Percentiles rank a stretch among this genome's conserved stretches.
Evolutionary conservation across 2,113 vertebrate genomes (phyloP).

Genomic region (Neomonachus schauinslandi): DNA sequence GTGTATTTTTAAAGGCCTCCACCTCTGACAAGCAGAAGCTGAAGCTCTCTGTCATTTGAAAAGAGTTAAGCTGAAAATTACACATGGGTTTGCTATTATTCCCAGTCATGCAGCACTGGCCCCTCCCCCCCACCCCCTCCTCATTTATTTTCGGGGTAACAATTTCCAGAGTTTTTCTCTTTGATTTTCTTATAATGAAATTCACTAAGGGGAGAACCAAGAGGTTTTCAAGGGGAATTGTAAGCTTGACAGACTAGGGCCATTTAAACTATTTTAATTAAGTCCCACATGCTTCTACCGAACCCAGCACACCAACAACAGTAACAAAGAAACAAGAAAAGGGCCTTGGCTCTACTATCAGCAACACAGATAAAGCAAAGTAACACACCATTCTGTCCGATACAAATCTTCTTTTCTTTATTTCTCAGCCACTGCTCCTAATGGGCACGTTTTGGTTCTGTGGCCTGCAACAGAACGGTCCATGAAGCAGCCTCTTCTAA

Average conservation of each 20-base stretch:
- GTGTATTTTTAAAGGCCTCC: slow-evolving; percentile 40
- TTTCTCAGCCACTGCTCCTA: background rate
- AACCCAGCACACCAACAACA: slow-evolving; percentile 36
- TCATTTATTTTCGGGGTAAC: slow-evolving; percentile 63
- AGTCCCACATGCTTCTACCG: slow-evolving; percentile 68
- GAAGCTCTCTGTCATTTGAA: background rate
- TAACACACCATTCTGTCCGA: background rate
- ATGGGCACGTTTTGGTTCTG: background rate
- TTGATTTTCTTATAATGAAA: slow-evolving; percentile 71
- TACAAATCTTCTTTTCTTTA: background rate
- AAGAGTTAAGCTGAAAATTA: slow-evolving; percentile 62
- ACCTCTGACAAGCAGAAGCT: background rate
- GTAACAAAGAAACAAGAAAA: slow-evolving; percentile 61
- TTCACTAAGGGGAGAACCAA: background rate
- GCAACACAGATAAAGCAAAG: background rate
- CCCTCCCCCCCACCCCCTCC: background rate
- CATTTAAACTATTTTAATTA: slow-evolving; percentile 75
- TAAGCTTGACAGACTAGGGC: slow-evolving; percentile 64
- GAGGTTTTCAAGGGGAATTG: slow-evolving; percentile 51
- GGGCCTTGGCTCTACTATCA: background rate
- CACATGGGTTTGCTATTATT: background rate
- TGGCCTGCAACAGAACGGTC: background rate
- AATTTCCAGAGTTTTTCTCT: slow-evolving; percentile 50
- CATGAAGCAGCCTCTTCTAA: background rate
- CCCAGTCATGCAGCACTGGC: background rate